These are phyloP conservation scores for Bufo bufo DNA, from an alignment of 2,113 vertebrate genomes.

Conservation along the genomic window DNA sequence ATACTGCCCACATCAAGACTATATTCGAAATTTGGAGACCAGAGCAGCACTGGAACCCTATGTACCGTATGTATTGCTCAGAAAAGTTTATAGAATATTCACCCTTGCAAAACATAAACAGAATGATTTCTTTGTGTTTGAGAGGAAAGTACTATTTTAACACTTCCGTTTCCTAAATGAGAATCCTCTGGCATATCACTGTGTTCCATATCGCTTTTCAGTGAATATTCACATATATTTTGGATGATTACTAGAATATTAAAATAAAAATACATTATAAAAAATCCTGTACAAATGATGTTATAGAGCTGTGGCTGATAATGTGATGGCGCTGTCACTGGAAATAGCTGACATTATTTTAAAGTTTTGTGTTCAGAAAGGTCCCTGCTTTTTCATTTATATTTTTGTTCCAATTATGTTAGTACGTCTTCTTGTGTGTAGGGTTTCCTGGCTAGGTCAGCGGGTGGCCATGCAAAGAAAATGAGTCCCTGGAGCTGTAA, in stretches of 20 bases:
- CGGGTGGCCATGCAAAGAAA: slow-evolving; percentile 69
- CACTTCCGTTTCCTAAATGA: background rate
- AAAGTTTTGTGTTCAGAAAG: slow-evolving; percentile 43
- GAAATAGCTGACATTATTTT: slow-evolving; percentile 65
- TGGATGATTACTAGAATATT: slow-evolving; percentile 68
- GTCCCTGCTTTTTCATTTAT: slow-evolving; percentile 43
- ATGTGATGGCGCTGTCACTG: slow-evolving; percentile 69
- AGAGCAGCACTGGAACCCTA: too few relatives aligned
- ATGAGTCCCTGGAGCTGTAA: slow-evolving; percentile 73
- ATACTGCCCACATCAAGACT: background rate
- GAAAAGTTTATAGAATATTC: background rate
- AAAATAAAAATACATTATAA: slow-evolving; percentile 74
- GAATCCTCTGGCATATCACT: background rate
- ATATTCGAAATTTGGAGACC: background rate
- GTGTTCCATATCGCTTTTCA: background rate
- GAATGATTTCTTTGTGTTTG: background rate
- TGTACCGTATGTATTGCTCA: background rate
- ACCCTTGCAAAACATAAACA: background rate
- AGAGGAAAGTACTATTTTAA: too few relatives aligned
- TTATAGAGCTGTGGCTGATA: slow-evolving; percentile 61
- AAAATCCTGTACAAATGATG: slow-evolving; percentile 64
- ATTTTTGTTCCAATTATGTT: slow-evolving; percentile 46
- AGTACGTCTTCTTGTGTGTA: slow-evolving; percentile 65
- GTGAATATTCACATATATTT: slow-evolving; percentile 47
- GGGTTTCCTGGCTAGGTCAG: slow-evolving; percentile 70